A percentile compares a stretch with the other conserved stretches of the same genome.
phyloP scores from a whole-genome alignment of 2,888 invertebrate species.

The Drosophila kokeensis region DNA sequence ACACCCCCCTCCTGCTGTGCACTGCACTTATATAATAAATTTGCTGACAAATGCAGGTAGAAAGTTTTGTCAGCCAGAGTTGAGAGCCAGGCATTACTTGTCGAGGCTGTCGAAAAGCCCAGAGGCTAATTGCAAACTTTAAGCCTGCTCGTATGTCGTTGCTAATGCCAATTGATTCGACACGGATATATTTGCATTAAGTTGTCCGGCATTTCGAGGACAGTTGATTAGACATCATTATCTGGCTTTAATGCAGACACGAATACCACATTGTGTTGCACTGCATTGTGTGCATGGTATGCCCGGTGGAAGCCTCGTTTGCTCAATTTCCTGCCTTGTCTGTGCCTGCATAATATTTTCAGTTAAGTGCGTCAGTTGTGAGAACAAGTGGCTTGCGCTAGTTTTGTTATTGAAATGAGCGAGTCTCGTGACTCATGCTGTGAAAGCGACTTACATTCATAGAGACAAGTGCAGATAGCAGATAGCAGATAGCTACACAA shows the following conservation, averaged over 20 bases:
- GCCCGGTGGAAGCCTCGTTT: background rate
- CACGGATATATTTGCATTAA: slow-evolving; percentile 69
- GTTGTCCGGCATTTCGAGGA: slow-evolving; percentile 46
- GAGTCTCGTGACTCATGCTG: slow-evolving; percentile 20
- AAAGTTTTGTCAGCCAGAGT: slow-evolving; percentile 64
- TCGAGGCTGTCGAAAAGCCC: slow-evolving; percentile 26
- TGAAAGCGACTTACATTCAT: slow-evolving; percentile 34
- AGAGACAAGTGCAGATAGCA: slow-evolving; percentile 52
- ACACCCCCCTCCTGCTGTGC: background rate
- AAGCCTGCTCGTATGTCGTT: slow-evolving; percentile 45
- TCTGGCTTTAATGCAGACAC: slow-evolving; percentile 27
- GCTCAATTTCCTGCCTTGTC: slow-evolving; percentile 63
- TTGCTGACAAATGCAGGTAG: slow-evolving; percentile 78
- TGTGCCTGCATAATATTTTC: slow-evolving; percentile 74
- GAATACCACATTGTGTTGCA: background rate
- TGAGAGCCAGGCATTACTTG: slow-evolving; percentile 23
- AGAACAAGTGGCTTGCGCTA: slow-evolving; percentile 75
- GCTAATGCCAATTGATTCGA: slow-evolving; percentile 75
- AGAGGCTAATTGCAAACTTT: slow-evolving; percentile 48
- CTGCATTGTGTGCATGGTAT: background rate
- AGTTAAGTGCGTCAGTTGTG: slow-evolving; percentile 77
- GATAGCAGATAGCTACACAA: slow-evolving; percentile 36
- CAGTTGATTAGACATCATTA: slow-evolving; percentile 67
- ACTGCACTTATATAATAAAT: slow-evolving; percentile 65
- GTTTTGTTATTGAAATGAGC: slow-evolving; percentile 80